phyloP scores from a whole-genome alignment of 2,888 invertebrate genomes.

The Hypena proboscidalis region DNA sequence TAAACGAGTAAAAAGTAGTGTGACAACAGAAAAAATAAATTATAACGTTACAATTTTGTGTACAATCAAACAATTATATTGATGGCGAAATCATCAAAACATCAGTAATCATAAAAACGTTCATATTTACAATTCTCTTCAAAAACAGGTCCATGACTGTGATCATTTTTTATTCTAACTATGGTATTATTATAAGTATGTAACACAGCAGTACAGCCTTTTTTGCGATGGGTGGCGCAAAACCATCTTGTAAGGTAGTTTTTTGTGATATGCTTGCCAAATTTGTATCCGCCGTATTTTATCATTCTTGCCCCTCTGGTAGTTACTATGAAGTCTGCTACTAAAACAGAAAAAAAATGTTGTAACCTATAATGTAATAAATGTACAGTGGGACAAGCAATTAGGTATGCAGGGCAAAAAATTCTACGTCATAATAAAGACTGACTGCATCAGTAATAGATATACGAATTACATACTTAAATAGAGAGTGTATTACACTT shows the following conservation, averaged over 20 bases:
- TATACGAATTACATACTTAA: too few relatives aligned
- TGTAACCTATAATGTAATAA: too few relatives aligned
- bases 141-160: constrained; percentile 16
- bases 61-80: too few relatives aligned
- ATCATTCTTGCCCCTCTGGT: constrained; percentile 46
- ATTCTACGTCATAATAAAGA: too few relatives aligned
- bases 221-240: constrained; percentile 31
- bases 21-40: too few relatives aligned
- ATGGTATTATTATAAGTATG: constrained; percentile 23
- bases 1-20: too few relatives aligned
- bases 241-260: constrained; percentile 50
- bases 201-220: constrained; percentile 33
- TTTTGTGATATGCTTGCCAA: constrained; percentile 39
- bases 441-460: too few relatives aligned
- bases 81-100: too few relatives aligned
- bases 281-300: constrained; percentile 46
- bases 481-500: too few relatives aligned
- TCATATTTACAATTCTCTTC: too few relatives aligned
- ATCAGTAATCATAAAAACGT: too few relatives aligned
- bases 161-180: constrained; percentile 11
- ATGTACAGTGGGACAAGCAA: background rate
- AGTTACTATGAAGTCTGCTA: constrained; percentile 35
- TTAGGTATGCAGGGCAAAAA: background rate
- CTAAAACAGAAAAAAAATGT: constrained; percentile 27
- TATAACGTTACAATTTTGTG: too few relatives aligned